Percentiles rank a stretch among this genome's conserved stretches.
phyloP scores from a whole-genome alignment of 1,140 invertebrate genomes.

The Ceratosolen solmsi region DNA sequence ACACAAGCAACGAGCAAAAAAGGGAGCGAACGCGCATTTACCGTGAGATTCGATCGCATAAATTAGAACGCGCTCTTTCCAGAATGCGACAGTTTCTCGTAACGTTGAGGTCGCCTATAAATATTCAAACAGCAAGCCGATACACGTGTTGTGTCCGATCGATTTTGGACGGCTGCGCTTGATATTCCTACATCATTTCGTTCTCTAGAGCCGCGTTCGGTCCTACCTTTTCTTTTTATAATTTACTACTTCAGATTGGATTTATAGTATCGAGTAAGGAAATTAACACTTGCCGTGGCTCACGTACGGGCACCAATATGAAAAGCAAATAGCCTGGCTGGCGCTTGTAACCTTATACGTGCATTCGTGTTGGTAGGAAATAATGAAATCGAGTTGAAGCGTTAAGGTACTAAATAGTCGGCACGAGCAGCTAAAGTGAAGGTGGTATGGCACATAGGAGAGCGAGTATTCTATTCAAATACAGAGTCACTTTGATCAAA shows the following conservation, averaged over 20 bases:
- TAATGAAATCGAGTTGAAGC: too few species aligned
- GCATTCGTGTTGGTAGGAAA: too few species aligned
- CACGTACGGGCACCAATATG: background rate
- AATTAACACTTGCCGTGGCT: background rate
- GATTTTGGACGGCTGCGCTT: background rate
- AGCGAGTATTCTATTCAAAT: too few species aligned
- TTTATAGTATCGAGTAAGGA: background rate
- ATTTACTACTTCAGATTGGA: too few species aligned
- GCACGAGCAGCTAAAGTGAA: too few species aligned
- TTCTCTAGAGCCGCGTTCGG: too few species aligned
- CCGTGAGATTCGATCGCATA: slow-evolving; percentile 59
- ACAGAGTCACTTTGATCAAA: too few species aligned
- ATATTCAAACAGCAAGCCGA: slow-evolving; percentile 66
- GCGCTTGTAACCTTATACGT: too few species aligned
- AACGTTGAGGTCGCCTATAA: slow-evolving; percentile 61
- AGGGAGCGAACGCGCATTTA: slow-evolving; percentile 17
- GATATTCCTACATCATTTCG: background rate
- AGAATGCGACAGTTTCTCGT: slow-evolving; percentile 62
- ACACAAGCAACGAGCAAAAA: slow-evolving; percentile 35
- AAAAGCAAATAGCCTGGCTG: too few species aligned
- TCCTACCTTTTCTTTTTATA: too few species aligned
- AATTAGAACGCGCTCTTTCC: slow-evolving; percentile 64
- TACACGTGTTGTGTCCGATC: slow-evolving; percentile 58
- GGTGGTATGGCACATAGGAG: too few species aligned
- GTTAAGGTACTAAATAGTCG: too few species aligned